These are phyloP conservation scores for Nannospalax galili DNA, from an alignment of 2,113 vertebrate species.

Conservation along the genomic window DNA sequence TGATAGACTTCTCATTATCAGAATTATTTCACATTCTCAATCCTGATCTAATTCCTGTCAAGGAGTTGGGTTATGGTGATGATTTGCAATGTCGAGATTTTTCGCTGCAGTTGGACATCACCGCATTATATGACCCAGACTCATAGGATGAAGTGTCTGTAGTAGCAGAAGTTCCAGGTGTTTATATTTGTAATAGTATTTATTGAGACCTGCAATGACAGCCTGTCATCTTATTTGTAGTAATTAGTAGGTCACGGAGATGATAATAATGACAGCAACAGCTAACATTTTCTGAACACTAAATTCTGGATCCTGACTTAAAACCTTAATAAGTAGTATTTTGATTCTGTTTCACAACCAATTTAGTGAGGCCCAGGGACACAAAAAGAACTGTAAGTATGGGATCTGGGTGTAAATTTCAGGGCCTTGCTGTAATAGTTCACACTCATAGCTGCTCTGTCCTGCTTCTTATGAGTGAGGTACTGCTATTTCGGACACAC, in stretches of 20 bases:
- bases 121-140: neutral
- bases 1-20: neutral
- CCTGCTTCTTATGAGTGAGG: neutral
- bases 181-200: neutral
- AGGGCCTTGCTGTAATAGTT: neutral
- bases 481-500: neutral
- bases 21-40: conserved; percentile 4
- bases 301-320: neutral
- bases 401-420: neutral
- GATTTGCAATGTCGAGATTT: neutral
- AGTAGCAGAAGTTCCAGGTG: neutral
- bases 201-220: neutral
- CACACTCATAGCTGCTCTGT: neutral
- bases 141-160: neutral
- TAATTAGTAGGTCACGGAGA: neutral
- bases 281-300: neutral
- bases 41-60: neutral
- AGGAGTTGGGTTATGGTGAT: neutral
- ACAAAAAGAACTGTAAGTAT: neutral
- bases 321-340: neutral
- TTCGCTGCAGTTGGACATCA: neutral
- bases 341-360: neutral
- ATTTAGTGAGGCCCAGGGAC: neutral
- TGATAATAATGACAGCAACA: neutral
- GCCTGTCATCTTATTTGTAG: neutral